A percentile compares a stretch with the other conserved stretches of the same genome.
Conservation (phyloP, 2,888 invertebrate species). For the Odontocolon sp. region DNA sequence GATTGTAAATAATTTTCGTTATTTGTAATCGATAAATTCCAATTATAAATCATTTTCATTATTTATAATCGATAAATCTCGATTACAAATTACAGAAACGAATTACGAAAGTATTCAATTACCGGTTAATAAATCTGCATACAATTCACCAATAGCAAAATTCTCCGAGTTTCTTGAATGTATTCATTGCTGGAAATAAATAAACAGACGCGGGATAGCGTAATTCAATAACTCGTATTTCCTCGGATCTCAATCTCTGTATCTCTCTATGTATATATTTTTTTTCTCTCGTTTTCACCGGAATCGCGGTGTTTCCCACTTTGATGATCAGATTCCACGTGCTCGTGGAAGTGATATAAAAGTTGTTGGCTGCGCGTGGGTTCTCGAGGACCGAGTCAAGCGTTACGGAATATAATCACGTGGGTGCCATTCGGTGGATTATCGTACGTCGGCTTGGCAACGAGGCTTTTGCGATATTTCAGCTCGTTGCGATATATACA, state of each 20-base stretch:
- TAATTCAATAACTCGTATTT: constrained; percentile 11
- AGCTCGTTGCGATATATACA: neutral
- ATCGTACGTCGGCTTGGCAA: constrained; percentile 31
- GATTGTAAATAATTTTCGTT: too few relatives aligned
- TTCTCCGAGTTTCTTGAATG: neutral
- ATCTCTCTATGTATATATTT: neutral
- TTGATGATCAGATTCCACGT: constrained; percentile 42
- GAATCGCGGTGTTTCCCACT: constrained; percentile 10
- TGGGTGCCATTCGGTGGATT: constrained; percentile 40
- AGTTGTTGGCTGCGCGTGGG: constrained; percentile 29
- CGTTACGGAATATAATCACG: constrained; percentile 50
- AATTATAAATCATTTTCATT: too few relatives aligned
- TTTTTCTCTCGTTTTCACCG: neutral
- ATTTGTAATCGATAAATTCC: too few relatives aligned
- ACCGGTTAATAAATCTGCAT: too few relatives aligned
- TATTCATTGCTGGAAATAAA: neutral
- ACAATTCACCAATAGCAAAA: neutral
- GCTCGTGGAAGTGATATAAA: constrained; percentile 18
- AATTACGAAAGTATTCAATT: too few relatives aligned
- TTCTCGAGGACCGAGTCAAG: constrained; percentile 24
- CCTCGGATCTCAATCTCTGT: neutral
- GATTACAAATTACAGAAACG: too few relatives aligned
- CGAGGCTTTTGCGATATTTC: neutral
- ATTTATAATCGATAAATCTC: too few relatives aligned
- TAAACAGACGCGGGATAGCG: constrained; percentile 1